Evolutionary conservation across 2,113 vertebrate species (phyloP).

Genomic region (Cyphomyrus discorhynchus): DNA sequence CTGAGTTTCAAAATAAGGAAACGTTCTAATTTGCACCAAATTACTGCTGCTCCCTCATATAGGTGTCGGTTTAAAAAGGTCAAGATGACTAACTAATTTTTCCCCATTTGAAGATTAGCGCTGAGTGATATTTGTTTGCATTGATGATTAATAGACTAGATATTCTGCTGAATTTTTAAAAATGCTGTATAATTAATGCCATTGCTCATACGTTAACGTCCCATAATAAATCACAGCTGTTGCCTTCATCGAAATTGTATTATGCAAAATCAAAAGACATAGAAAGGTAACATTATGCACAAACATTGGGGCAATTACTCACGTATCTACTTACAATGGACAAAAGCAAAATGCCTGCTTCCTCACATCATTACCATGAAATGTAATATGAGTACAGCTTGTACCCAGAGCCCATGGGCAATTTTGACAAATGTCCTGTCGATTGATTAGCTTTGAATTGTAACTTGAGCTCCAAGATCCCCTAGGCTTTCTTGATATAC

Average conservation of each 20-base stretch:
- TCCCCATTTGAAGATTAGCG: neutral
- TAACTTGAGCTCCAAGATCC: conserved; percentile 16
- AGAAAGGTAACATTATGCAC: neutral
- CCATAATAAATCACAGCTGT: neutral
- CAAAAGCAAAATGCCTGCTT: neutral
- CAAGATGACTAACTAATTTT: neutral
- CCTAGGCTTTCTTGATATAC: conserved; percentile 4
- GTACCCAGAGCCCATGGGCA: neutral
- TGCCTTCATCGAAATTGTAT: neutral
- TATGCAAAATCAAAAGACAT: neutral
- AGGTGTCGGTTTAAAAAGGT: neutral
- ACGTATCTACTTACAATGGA: neutral
- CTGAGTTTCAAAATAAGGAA: neutral
- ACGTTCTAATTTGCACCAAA: neutral
- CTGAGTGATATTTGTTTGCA: neutral
- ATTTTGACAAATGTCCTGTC: conserved; percentile 28
- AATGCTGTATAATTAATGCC: neutral
- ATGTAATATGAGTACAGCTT: neutral
- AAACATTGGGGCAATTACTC: conserved; percentile 2
- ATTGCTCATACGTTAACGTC: neutral
- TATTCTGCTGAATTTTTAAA: neutral
- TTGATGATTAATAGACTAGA: neutral
- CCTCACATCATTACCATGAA: neutral
- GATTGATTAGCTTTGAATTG: conserved; percentile 25
- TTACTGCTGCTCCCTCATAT: neutral